phyloP scores from a whole-genome alignment of 2,888 invertebrate genomes.

The Bimastos eiseni region DNA sequence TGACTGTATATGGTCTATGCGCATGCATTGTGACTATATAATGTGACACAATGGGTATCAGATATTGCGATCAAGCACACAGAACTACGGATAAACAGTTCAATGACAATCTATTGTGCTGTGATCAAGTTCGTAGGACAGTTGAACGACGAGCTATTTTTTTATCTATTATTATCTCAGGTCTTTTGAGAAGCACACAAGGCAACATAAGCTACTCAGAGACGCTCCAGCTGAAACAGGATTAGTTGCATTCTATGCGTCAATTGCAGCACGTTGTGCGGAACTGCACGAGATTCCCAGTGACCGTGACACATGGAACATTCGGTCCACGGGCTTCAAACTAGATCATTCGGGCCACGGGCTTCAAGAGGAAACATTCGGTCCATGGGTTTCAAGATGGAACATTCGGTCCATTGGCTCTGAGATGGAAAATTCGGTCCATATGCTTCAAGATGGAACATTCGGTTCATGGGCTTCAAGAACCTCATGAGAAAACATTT shows the following conservation, averaged over 20 bases:
- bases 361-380: neutral
- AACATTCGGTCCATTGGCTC: neutral
- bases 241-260: neutral
- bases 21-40: neutral
- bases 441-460: neutral
- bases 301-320: neutral
- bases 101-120: too few species aligned
- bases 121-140: too few species aligned
- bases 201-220: too few species aligned
- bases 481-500: neutral
- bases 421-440: neutral
- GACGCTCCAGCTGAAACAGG: neutral
- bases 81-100: too few species aligned
- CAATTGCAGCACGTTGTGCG: neutral
- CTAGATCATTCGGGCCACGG: neutral
- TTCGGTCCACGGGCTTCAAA: neutral
- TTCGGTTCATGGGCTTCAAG: neutral
- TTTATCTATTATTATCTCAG: neutral
- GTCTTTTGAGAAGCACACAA: neutral
- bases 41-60: neutral
- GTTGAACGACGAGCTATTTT: too few species aligned
- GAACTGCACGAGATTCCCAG: neutral
- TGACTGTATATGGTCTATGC: too few species aligned
- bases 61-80: neutral
- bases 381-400: neutral